These are phyloP conservation scores for Arvicanthis niloticus DNA, from an alignment of 2,113 vertebrate genomes.

Conservation along the genomic window DNA sequence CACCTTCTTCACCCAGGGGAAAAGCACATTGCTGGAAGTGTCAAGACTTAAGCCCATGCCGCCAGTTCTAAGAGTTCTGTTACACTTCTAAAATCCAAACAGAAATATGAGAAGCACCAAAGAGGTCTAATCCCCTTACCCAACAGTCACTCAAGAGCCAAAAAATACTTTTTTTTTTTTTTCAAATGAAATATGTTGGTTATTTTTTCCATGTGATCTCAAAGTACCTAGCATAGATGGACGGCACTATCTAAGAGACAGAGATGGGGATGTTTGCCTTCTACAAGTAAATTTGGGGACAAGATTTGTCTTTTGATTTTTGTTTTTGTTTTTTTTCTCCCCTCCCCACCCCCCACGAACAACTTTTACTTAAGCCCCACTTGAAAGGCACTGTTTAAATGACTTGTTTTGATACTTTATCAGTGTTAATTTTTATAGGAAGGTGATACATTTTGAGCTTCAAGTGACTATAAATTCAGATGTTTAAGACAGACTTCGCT, in stretches of 20 bases:
- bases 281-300: not conserved
- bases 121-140: not conserved
- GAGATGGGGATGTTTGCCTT: not conserved
- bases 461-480: not conserved
- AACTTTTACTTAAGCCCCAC: not conserved
- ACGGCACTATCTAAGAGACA: not conserved
- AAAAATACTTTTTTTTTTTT: not conserved
- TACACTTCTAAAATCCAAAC: not conserved
- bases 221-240: not conserved
- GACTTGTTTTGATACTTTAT: conserved; percentile 8
- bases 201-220: not conserved
- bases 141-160: not conserved
- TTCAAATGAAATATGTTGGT: conserved; percentile 7
- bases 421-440: conserved; percentile 19
- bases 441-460: not conserved
- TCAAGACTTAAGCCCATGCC: not conserved
- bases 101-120: not conserved
- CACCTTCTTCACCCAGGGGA: not conserved
- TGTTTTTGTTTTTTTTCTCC: not conserved
- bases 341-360: not conserved
- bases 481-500: not conserved
- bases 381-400: not conserved
- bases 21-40: not conserved
- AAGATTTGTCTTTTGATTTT: not conserved
- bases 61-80: conserved; percentile 2